Conservation (phyloP, 2,888 invertebrate genomes). For the Xanthia togata region DNA sequence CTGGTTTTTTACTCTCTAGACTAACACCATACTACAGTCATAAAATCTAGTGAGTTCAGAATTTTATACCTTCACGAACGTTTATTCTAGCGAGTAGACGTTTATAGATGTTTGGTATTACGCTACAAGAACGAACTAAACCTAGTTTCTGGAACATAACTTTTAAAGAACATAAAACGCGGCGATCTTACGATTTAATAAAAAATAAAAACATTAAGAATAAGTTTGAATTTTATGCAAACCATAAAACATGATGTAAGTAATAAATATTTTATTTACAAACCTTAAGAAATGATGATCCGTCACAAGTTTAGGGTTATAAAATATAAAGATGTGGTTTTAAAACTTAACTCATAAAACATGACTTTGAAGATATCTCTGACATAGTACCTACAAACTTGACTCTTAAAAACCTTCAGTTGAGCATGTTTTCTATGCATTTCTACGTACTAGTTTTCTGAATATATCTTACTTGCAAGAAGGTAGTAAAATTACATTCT, state of each 20-base stretch:
- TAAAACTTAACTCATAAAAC: not conserved
- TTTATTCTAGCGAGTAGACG: not conserved
- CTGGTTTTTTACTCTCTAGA: no score
- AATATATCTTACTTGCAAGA: not conserved
- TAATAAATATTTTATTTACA: slow-evolving; percentile 49
- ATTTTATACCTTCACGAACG: not conserved
- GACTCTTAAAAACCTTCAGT: no score
- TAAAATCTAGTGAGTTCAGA: slow-evolving; percentile 6
- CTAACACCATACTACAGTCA: not conserved
- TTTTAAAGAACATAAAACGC: slow-evolving; percentile 37
- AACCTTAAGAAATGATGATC: slow-evolving; percentile 19
- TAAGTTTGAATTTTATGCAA: slow-evolving; percentile 31
- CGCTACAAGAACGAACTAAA: slow-evolving; percentile 22
- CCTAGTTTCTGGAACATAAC: slow-evolving; percentile 46
- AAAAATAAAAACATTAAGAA: slow-evolving; percentile 26
- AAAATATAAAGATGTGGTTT: not conserved
- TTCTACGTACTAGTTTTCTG: not conserved
- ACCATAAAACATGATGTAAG: slow-evolving; percentile 37
- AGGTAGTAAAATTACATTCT: not conserved
- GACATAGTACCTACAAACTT: not conserved
- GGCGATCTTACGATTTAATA: slow-evolving; percentile 38
- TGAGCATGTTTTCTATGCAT: not conserved
- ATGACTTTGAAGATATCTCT: not conserved
- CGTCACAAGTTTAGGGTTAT: not conserved
- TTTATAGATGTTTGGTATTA: slow-evolving; percentile 4